Conservation (phyloP, 2,797 vertebrate genomes). For the Acridotheres tristis region DNA sequence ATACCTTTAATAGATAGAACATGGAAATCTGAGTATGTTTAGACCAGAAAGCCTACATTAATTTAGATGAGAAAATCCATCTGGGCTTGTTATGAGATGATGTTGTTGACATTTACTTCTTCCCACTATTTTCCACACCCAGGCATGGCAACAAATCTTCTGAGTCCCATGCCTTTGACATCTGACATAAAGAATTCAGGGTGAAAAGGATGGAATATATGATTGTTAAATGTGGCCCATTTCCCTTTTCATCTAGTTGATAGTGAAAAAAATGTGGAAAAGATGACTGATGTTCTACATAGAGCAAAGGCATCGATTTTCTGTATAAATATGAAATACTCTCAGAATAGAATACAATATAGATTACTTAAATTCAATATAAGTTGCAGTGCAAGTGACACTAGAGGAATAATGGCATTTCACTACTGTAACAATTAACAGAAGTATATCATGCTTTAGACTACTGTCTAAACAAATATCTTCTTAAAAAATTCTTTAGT, state of each 20-base stretch:
- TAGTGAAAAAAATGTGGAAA: background rate
- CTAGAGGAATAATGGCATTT: slow-evolving; percentile 19
- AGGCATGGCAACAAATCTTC: background rate
- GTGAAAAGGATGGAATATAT: background rate
- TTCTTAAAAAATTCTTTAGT: slow-evolving; percentile 26
- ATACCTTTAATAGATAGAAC: background rate
- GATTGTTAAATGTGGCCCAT: background rate
- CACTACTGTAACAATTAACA: background rate
- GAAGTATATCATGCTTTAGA: background rate
- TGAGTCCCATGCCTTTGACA: background rate
- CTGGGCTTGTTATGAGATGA: background rate
- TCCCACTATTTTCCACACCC: slow-evolving; percentile 30
- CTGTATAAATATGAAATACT: background rate
- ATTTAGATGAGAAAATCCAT: slow-evolving; percentile 14
- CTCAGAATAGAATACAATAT: background rate
- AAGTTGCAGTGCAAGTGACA: background rate
- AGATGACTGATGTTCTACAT: background rate
- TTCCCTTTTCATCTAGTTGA: background rate
- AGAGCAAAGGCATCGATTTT: background rate
- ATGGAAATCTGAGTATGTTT: slow-evolving; percentile 17
- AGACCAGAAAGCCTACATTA: background rate
- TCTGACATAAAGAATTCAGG: background rate
- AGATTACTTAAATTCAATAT: slow-evolving; percentile 40
- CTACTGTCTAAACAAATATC: slow-evolving; percentile 1
- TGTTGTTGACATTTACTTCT: slow-evolving; percentile 31